Base-by-base conservation (phyloP, 2,113 vertebrate genomes). In the Nicator chloris region DNA sequence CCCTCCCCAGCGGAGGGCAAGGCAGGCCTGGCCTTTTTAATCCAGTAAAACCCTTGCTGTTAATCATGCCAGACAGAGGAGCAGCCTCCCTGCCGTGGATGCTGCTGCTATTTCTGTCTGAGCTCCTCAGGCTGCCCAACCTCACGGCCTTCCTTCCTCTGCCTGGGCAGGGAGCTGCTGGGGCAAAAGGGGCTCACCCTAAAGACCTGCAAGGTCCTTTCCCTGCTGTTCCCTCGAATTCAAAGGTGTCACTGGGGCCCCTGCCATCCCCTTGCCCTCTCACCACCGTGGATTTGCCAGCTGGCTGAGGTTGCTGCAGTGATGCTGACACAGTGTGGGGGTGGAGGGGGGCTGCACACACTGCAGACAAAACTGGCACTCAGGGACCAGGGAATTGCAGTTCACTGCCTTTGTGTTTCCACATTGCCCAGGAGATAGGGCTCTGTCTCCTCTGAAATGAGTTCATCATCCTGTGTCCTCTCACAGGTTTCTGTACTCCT, bases 61-160 rank as follows among this genome's bases (percentile, higher is more conserved):
- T 97, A 95, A 96, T 97, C 87, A 28, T 1, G 37, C 49, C 66
- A 80, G 92, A 8, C 92, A 90, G 86, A 78, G 75, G 22, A 90
- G 88, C 76, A 85, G 92, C 89, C 76, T 95, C 51, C 60, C 78
- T 2, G 5, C 71, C 68, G 11, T 78, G 78, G 30, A 39, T 82
- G 71, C 81, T 90, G 88, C 94, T 93, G 91, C 96, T 97, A 83
- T 96, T 96, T 94, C 93, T 95, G 93, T 51, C 90, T 86, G 63
- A 86, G 39, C 35, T 80, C 84, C 88, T 88, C 88, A 30, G 78
- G 61, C 78, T 72, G 72, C 51, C 86, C 54, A 13, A 60, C 63
- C 89, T 66, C 60, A 6, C 42, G 86, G 82, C 76, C 1, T 54
- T 84, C 40, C 63, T 51, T 31, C 30, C 39, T 53, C 61, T 8